Base-by-base conservation (phyloP, 2,888 invertebrate genomes). In the Eilema caniola region DNA sequence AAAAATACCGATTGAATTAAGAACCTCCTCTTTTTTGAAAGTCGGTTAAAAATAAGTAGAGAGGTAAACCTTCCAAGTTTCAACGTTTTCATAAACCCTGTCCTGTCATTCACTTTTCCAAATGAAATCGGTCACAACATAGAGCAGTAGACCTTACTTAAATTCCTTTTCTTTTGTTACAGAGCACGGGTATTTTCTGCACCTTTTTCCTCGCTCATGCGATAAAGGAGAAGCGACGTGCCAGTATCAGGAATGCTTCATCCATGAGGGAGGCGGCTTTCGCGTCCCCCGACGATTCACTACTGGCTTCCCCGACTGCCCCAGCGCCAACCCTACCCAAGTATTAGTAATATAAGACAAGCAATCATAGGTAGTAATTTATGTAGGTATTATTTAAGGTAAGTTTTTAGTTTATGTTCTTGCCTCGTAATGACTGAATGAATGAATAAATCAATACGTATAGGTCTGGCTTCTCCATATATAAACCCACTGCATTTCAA, bases 181-280 rank as follows among this genome's bases (percentile, higher is more conserved):
- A 95, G 95, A 94, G 93, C 76, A 89, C 93, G 67, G 95, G 95
- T 8, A 93, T 95, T 65, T 94, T 95, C 89, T 95, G 95, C 90
- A 94, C 95, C 72, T 95, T 96, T 88, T 95, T 96, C 92, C 92
- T 96, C 47, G 94, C 93, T 5, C 91, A 95, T 85, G 95, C 96
- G 67, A 95, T 95, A 83, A 89, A 87, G 82, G 90, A 92, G 79
- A 89, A 90, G 78, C 90, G 94, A 70, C 90, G 95, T 80, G 95
- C 95, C 61, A 94, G 93, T 77, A 89, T 96, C 82, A 92, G 95
- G 81, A 93, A 94, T 76, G 91, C 94, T 3, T 81, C 87, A 0
- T 86, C 89, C 0, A 79, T 90, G n/a, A 83, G 94, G 66, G 94
- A 94, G 31, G 76, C 92, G 0, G 86, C 91, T 0, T 93, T 91